These are phyloP conservation scores for Zhengitettix transpicula DNA, from an alignment of 2,888 invertebrate genomes.

Conservation along the genomic window DNA sequence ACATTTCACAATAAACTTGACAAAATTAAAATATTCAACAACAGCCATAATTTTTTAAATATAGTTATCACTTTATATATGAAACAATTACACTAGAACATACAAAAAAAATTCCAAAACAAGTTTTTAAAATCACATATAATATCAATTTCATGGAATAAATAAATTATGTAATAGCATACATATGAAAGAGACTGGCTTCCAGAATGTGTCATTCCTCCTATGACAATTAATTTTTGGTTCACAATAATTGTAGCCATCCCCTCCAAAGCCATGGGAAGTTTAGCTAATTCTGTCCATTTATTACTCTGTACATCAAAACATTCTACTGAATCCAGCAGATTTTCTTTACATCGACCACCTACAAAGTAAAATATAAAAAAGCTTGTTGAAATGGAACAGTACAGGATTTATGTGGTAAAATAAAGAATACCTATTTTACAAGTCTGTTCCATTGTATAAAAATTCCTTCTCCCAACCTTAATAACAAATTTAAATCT, in stretches of 20 bases:
- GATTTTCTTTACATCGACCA: constrained; percentile 17
- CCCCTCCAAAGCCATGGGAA: constrained; percentile 19
- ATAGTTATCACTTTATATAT: neutral
- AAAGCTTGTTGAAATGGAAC: no score
- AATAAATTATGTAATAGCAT: neutral
- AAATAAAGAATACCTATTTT: no score
- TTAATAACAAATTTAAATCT: no score
- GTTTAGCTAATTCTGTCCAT: constrained; percentile 17
- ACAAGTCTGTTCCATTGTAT: no score
- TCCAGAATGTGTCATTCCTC: constrained; percentile 13
- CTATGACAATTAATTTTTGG: constrained; percentile 17
- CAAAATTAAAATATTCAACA: neutral
- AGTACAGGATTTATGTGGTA: no score
- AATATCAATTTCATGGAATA: no score
- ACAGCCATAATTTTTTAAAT: neutral
- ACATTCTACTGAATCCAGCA: constrained; percentile 18
- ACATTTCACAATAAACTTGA: neutral
- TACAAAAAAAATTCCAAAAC: no score
- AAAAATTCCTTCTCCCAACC: no score
- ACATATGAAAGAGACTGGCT: constrained; percentile 2
- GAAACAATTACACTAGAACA: no score
- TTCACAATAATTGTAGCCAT: constrained; percentile 19
- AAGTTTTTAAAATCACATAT: no score
- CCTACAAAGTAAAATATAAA: constrained; percentile 12
- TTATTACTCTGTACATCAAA: constrained; percentile 18